Evolutionary conservation across 2,113 vertebrate genomes (phyloP).

Genomic region (Otus sunia): DNA sequence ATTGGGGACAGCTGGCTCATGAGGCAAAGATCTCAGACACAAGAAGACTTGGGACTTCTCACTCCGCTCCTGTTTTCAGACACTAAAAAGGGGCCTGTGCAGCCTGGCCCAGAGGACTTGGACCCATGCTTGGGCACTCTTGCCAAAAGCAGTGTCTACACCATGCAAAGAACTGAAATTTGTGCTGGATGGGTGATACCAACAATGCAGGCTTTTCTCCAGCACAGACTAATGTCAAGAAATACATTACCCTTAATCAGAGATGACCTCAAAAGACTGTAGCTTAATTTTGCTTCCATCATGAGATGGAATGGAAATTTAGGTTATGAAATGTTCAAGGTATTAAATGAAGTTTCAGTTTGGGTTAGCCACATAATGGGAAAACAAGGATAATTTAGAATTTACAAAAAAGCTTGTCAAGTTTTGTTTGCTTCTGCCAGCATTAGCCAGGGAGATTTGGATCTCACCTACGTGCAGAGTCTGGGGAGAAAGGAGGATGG

Average conservation of each 20-base stretch:
- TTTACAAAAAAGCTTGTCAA: not conserved
- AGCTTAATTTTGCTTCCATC: not conserved
- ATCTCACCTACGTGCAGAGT: not conserved
- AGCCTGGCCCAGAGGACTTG: not conserved
- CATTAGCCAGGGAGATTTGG: not conserved
- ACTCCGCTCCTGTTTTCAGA: not conserved
- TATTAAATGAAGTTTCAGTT: not conserved
- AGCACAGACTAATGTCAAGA: not conserved
- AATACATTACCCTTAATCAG: not conserved
- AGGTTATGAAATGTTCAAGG: not conserved
- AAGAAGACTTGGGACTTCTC: not conserved
- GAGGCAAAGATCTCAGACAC: accelerated
- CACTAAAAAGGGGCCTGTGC: not conserved
- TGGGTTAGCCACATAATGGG: not conserved
- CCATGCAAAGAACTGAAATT: not conserved
- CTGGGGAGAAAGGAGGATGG: not conserved
- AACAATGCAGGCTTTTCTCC: not conserved
- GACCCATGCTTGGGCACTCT: accelerated
- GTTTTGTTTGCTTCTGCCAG: slow-evolving; percentile 1
- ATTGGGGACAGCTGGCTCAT: not conserved
- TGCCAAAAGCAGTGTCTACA: not conserved
- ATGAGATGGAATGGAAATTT: not conserved
- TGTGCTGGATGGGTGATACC: not conserved
- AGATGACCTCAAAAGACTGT: not conserved
- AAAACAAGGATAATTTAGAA: not conserved